Percentiles rank a stretch among this genome's conserved stretches.
Conservation (phyloP, 2,888 invertebrate genomes). For the Ormyrus nitidulus region DNA sequence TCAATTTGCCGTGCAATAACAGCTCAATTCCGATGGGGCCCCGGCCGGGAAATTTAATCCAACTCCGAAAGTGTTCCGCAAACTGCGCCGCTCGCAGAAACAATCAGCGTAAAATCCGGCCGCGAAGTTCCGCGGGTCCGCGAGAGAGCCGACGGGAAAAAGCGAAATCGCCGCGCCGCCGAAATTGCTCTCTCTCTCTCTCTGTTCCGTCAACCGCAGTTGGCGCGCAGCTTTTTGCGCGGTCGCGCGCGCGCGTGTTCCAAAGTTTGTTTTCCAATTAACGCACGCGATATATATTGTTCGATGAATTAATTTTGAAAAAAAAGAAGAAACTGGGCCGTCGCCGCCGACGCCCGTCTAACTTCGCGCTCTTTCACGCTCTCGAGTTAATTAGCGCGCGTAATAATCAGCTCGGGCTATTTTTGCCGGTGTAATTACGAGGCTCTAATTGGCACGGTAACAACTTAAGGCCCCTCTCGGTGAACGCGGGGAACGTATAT, state of each 20-base stretch:
- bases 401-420: constrained; percentile 21
- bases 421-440: constrained; percentile 2
- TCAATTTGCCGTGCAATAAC: not conserved
- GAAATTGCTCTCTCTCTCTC: too few species aligned
- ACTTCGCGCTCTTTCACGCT: not conserved
- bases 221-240: too few species aligned
- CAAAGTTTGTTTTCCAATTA: constrained; percentile 15
- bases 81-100: not conserved
- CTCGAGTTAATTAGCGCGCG: constrained; percentile 37
- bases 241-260: too few species aligned
- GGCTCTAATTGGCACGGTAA: constrained; percentile 34
- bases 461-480: not conserved
- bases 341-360: too few species aligned
- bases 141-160: not conserved
- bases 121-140: not conserved
- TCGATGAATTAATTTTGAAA: constrained; percentile 3
- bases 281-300: constrained; percentile 7
- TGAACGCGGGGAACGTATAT: not conserved
- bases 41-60: constrained; percentile 26
- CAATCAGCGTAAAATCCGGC: constrained; percentile 12
- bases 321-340: too few species aligned
- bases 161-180: not conserved
- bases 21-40: not conserved
- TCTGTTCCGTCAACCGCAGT: too few species aligned
- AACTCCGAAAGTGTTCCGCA: constrained; percentile 6